These are phyloP conservation scores for Dimorphilus gyrociliatus DNA, from an alignment of 2,888 invertebrate species.

Conservation along the genomic window DNA sequence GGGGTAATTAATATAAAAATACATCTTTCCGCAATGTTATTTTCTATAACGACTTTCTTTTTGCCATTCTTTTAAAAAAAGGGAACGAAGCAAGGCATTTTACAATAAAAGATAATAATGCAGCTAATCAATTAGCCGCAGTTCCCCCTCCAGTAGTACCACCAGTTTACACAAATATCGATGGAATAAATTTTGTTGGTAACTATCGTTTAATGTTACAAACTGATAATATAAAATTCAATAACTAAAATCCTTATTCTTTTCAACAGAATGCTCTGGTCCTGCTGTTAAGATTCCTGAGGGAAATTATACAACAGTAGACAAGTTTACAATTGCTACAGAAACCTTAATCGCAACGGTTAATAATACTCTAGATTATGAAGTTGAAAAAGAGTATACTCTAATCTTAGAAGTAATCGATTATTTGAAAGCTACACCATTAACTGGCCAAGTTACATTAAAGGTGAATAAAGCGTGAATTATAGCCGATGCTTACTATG, in stretches of 20 bases:
- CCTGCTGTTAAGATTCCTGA: slow-evolving; percentile 10
- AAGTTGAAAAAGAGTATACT: slow-evolving; percentile 13
- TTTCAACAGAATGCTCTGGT: slow-evolving; percentile 10
- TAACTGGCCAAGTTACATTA: slow-evolving; percentile 14
- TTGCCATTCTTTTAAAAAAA: too few species aligned
- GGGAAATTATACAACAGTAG: slow-evolving; percentile 9
- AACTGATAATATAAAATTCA: neutral
- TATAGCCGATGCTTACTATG: too few species aligned
- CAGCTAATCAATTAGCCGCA: slow-evolving; percentile 12
- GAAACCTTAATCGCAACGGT: slow-evolving; percentile 13
- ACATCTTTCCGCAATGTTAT: neutral
- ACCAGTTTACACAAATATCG: slow-evolving; percentile 13
- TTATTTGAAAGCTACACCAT: slow-evolving; percentile 7
- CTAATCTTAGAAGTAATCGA: slow-evolving; percentile 16
- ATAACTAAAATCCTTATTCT: neutral
- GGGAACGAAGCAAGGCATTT: slow-evolving; percentile 20
- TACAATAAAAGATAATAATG: slow-evolving; percentile 12
- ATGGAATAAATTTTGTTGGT: slow-evolving; percentile 16
- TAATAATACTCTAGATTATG: slow-evolving; percentile 16
- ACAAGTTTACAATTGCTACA: slow-evolving; percentile 13
- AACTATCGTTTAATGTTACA: slow-evolving; percentile 4
- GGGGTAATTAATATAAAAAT: slow-evolving; percentile 7
- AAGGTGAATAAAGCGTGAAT: slow-evolving; percentile 11
- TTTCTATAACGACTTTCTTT: neutral
- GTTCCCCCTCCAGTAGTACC: slow-evolving; percentile 8